These are phyloP conservation scores for Nasonovia ribisnigri DNA, from an alignment of 2,888 invertebrate genomes.

Conservation along the genomic window DNA sequence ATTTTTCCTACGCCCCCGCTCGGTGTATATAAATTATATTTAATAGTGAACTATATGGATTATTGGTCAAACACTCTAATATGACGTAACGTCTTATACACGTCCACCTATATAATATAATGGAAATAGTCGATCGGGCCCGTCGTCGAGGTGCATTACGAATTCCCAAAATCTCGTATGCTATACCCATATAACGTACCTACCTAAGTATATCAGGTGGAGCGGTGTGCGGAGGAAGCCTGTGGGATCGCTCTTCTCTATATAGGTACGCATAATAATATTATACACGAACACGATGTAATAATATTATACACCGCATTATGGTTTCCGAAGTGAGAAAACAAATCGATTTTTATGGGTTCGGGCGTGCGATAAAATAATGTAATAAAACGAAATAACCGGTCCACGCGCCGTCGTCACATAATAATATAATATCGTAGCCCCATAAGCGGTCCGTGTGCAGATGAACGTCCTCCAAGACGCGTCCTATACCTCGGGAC, in stretches of 20 bases:
- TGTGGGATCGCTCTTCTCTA: background rate
- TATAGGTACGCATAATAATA: background rate
- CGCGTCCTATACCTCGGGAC: background rate
- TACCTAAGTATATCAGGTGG: background rate
- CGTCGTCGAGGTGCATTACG: too few relatives aligned
- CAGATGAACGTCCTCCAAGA: background rate
- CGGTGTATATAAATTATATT: too few relatives aligned
- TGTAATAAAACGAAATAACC: background rate
- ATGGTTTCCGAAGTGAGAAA: slow-evolving; percentile 12
- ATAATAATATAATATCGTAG: background rate
- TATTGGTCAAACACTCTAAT: background rate
- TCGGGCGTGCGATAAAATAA: slow-evolving; percentile 11
- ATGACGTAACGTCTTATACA: too few relatives aligned
- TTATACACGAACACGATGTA: background rate
- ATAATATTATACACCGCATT: background rate
- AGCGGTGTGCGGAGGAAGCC: background rate
- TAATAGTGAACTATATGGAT: background rate
- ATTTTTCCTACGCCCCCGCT: background rate
- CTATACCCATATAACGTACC: background rate
- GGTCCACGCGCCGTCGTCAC: slow-evolving; percentile 11
- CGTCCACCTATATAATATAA: background rate
- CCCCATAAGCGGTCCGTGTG: background rate
- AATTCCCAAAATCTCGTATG: background rate
- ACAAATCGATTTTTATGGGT: slow-evolving; percentile 31
- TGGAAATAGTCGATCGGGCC: background rate